Base-by-base conservation (phyloP, 2,888 invertebrate species). In the Microctonus aethiopoides region DNA sequence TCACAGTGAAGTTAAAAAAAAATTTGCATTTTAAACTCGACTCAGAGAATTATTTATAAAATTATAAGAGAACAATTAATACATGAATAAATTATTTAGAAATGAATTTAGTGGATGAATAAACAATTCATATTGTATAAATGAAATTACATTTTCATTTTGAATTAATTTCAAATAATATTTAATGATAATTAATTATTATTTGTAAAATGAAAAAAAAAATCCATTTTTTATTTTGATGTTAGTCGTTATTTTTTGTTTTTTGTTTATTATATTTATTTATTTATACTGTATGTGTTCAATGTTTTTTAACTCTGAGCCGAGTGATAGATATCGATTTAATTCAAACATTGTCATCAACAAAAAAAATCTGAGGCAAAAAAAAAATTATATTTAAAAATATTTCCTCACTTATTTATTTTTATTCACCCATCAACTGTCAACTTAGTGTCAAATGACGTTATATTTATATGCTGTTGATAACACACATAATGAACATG, bases 1-100 rank as follows among this genome's bases (percentile, higher is more conserved):
- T 74, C 70, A 66, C 66, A 26, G 60, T 36, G 26, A 16, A 7
- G n/a, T n/a, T n/a, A n/a, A n/a, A n/a, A n/a, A 51, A 39, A 41
- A 41, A 46, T 10, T 46, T 10, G 13, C 13, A n/a, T 26, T 13
- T 24, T 41, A 26, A 46, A 46, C 46, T 26, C 10, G 11, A 46
- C 62, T 60, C 60, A 60, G 60, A 60, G 60, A 60, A 16, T 60
- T 57, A 34, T 57, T 16, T 46, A 6, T 7, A 16, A 16, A n/a
- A 6, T 16, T 7, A 16, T 7, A 16, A 16, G n/a, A 16, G 16
- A 36, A 46, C 16, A 7, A 46, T 46, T 20, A 1, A 16, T n/a
- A 26, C 11, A n/a, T 26, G 24, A 26, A 56, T n/a, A n/a, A n/a
- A n/a, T n/a, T n/a, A n/a, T n/a, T n/a, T n/a, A n/a, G n/a, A n/a